Evolutionary conservation across 2,888 invertebrate genomes (phyloP), one percentile per base, ranked within the genome.

Genomic region (Xanthia togata): DNA sequence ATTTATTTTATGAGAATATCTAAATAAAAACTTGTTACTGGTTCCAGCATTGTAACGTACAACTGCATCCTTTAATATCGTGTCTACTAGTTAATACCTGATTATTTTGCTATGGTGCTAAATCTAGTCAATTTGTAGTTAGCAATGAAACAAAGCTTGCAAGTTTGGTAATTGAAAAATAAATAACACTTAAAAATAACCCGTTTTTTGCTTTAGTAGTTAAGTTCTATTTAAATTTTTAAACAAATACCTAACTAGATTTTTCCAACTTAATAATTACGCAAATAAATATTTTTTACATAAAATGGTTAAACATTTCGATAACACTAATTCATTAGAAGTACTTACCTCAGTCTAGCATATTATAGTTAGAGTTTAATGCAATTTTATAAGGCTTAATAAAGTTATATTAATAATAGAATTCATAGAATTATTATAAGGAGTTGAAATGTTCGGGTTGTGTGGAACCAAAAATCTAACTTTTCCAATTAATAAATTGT

Each of bases 51-150:
- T 69, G 11, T 31, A 59, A 31, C 26, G 26, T 26, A 38, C 20
- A 1, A 35, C 57, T 26, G 17, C 53, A 35, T 41, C 11, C 6
- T 64, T 50, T 26, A 41, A 4, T 23, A 47, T 41, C 20, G 9
- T 67, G 70, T 78, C 47, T 47, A 67, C 47, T 47, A 67, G 53
- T 68, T 47, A 59, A 62, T 53, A 71, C 70, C 65, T 69, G 62
- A 82, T 91, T 91, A 83, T 90, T 92, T 93, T 92, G 91, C 88
- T 87, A 89, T 90, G 93, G 93, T 94, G 94, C 93, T 94, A 93
- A 91, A 81, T 82, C 78, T 91, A 92, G 90, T 89, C 84, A 89
- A 91, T 90, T 89, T 84, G 70, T 87, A 89, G 81, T 70, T 84
- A 87, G 86, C 79, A 81, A 82, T 79, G 60, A 87, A 85, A 79